phyloP scores from a whole-genome alignment of 92 coral and sea anemone species.

The Montipora capitata region DNA sequence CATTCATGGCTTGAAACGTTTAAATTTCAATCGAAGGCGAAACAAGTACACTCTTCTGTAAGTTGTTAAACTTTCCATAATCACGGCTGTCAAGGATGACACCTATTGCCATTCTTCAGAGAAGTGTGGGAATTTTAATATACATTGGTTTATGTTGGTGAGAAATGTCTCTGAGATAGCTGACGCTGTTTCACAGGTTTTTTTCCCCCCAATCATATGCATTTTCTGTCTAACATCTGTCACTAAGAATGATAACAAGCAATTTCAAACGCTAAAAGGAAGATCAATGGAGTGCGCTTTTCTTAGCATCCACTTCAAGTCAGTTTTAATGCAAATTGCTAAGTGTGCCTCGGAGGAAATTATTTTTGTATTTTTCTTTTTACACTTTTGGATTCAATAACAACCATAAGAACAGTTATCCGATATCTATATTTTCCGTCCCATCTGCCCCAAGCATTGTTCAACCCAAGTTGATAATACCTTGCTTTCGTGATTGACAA shows the following conservation, averaged over 20 bases:
- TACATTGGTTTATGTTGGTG: slow-evolving; percentile 44
- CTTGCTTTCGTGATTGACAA: slow-evolving; percentile 84
- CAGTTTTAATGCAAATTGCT: slow-evolving; percentile 33
- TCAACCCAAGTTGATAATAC: slow-evolving; percentile 87
- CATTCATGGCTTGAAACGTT: slow-evolving; percentile 41
- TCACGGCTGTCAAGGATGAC: slow-evolving; percentile 77
- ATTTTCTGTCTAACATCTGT: slow-evolving; percentile 84
- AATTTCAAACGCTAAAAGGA: slow-evolving; percentile 17
- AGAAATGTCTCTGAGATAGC: slow-evolving; percentile 25
- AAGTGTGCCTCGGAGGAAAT: slow-evolving; percentile 64
- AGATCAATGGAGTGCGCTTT: slow-evolving; percentile 25
- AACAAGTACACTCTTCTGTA: slow-evolving; percentile 12
- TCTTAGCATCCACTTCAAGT: slow-evolving; percentile 37
- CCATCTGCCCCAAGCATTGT: slow-evolving; percentile 92
- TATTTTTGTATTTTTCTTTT: slow-evolving; percentile 56
- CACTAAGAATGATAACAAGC: slow-evolving; percentile 74
- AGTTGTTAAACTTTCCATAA: slow-evolving; percentile 76
- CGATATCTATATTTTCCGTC: slow-evolving; percentile 82
- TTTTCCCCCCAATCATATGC: slow-evolving; percentile 46
- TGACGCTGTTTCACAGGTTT: slow-evolving; percentile 29
- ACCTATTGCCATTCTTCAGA: slow-evolving; percentile 33
- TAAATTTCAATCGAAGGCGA: slow-evolving; percentile 49
- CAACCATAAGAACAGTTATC: slow-evolving; percentile 79
- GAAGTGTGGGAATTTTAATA: slow-evolving; percentile 48
- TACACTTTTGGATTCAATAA: slow-evolving; percentile 49